phyloP scores from a whole-genome alignment of 2,113 vertebrate genomes.

The Amblyornis subalaris region DNA sequence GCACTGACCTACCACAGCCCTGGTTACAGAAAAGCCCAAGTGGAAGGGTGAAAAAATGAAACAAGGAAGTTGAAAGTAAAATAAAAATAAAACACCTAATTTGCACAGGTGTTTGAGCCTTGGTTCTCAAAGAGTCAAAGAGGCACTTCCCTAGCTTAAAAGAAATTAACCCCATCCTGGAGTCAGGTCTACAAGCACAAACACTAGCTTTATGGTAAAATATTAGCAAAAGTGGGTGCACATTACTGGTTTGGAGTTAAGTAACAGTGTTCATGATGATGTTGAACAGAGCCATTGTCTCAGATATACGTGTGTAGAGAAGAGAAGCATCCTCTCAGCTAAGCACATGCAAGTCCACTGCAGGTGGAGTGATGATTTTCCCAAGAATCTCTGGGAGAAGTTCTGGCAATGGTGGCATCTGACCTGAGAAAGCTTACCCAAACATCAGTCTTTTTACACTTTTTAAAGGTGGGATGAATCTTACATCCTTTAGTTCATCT shows the following conservation, averaged over 20 bases:
- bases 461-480: neutral
- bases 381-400: neutral
- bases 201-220: neutral
- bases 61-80: neutral
- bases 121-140: neutral
- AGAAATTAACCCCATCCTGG: neutral
- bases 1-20: neutral
- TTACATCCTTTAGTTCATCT: neutral
- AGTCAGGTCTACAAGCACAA: neutral
- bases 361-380: neutral
- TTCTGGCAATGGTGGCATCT: neutral
- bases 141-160: neutral
- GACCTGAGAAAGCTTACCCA: neutral
- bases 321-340: neutral
- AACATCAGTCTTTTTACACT: neutral
- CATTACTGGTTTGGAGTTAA: neutral
- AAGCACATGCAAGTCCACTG: neutral
- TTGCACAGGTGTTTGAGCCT: neutral
- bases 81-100: neutral
- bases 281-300: neutral
- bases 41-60: neutral
- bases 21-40: neutral
- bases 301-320: accelerated
- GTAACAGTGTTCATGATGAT: no score
- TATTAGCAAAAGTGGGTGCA: neutral